Evolutionary conservation across 2,888 invertebrate genomes (phyloP).

Genomic region (Syrphus vitripennis): DNA sequence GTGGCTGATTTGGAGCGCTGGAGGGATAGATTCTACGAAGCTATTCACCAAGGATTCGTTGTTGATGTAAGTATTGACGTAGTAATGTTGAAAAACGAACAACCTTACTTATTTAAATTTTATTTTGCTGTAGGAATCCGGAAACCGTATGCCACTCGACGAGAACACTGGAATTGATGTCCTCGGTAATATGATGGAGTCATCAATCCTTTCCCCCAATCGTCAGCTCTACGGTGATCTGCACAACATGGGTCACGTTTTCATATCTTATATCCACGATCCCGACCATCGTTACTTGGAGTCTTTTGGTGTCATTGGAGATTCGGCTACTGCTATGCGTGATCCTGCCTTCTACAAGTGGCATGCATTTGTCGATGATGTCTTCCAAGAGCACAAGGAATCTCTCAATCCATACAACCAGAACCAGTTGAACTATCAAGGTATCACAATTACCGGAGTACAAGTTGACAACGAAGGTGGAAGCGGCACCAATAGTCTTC

Average conservation of each 20-base stretch:
- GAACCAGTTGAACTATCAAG: constrained; percentile 79
- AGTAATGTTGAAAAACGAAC: constrained; percentile 80
- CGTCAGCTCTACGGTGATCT: constrained; percentile 88
- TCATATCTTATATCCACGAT: constrained; percentile 87
- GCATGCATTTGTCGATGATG: constrained; percentile 89
- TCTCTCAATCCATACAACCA: constrained; percentile 83
- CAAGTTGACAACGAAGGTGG: constrained; percentile 9
- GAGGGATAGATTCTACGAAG: constrained; percentile 87
- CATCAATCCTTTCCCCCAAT: constrained; percentile 86
- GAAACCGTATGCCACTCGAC: constrained; percentile 76
- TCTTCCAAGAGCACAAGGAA: constrained; percentile 88
- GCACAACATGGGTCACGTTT: constrained; percentile 91
- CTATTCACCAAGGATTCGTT: constrained; percentile 86
- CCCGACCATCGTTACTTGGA: constrained; percentile 88
- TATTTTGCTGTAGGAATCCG: constrained; percentile 73
- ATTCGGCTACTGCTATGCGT: constrained; percentile 91
- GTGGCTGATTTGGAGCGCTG: constrained; percentile 85
- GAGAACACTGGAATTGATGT: constrained; percentile 87
- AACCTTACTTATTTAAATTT: constrained; percentile 82
- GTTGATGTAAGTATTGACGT: constrained; percentile 81
- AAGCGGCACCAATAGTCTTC: neutral
- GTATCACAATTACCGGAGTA: neutral
- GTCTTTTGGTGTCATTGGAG: constrained; percentile 89
- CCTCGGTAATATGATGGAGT: constrained; percentile 90
- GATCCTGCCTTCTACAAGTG: constrained; percentile 94